Base-by-base conservation (phyloP, 2,888 invertebrate genomes). In the Aphidius colemani region DNA sequence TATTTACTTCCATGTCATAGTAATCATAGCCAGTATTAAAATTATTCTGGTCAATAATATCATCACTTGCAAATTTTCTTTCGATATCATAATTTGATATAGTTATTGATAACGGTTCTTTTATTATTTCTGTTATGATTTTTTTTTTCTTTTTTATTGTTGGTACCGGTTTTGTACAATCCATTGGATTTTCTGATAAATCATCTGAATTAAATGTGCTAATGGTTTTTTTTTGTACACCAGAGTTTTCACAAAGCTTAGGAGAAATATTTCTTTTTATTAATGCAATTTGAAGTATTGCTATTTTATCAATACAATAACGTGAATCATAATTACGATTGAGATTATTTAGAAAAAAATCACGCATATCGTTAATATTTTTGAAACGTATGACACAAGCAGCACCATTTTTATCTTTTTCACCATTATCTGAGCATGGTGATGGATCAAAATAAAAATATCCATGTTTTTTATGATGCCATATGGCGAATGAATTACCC, bases 361-460 rank as follows among this genome's bases (percentile, higher is more conserved):
- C 70, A 1, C 66, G 58, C 44, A 80, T 53, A 3, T 74, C 74
- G 51, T 70, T 70, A 53, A 76, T 9, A 4, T 66, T 67, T 6
- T 70, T 75, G 61, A 75, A 75, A 18, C 75, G 71, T 66, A 79
- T 69, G 0, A 75, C 10, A 13, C 80, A 79, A 8, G 80, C 78
- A 0, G 59, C 55, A 1, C 78, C 78, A 0, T 56, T 59, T 10
- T 44, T 44, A 8, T 40, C 50, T 49, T 63, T 63, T 72, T 75
- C 59, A 74, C 89, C 89, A 18, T 85, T 82, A 9, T 86, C 85
- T 68, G 87, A 85, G 60, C 87, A 86, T 0, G 85, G 85, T 18
- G 87, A 86, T 0, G 89, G 87, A 70, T 89, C 88, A 58, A 87
- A 88, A 72, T 86, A 83, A 68, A 86, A 86, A 65, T 80, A 84